Evolutionary conservation across 2,113 vertebrate genomes (phyloP).

Genomic region (Microtus pennsylvanicus): DNA sequence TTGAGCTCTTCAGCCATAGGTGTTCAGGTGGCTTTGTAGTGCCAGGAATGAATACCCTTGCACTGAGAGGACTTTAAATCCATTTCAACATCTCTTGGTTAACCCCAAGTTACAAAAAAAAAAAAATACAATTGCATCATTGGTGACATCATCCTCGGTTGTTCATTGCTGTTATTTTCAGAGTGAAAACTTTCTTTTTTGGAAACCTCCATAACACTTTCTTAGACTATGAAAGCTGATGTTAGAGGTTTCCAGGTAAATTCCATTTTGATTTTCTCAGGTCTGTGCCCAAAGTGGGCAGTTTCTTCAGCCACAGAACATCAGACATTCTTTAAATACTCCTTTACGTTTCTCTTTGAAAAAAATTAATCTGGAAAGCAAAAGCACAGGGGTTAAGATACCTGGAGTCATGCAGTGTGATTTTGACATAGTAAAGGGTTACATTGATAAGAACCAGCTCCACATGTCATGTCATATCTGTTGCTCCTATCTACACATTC

Average conservation of each 20-base stretch:
- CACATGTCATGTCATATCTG: not conserved
- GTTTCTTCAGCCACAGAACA: not conserved
- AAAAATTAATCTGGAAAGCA: not conserved
- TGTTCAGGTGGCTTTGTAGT: not conserved
- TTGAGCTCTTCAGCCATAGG: not conserved
- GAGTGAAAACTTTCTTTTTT: not conserved
- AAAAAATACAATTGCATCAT: not conserved
- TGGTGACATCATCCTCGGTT: not conserved
- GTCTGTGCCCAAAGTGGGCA: too few relatives aligned
- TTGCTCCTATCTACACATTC: not conserved
- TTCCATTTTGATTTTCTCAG: not conserved
- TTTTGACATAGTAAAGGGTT: not conserved
- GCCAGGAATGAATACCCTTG: not conserved
- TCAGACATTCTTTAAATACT: not conserved
- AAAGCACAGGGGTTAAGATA: not conserved
- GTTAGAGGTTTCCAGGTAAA: not conserved
- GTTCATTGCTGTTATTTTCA: not conserved
- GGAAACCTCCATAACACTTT: not conserved
- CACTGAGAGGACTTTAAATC: not conserved
- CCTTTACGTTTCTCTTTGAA: not conserved
- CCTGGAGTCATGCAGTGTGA: not conserved
- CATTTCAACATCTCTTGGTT: not conserved
- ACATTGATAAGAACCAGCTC: not conserved
- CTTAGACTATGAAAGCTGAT: not conserved
- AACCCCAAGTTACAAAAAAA: not conserved